Evolutionary conservation across 2,797 vertebrate species (phyloP), one percentile per base, ranked within the genome.

Genomic region (Sebastes matsubarae): DNA sequence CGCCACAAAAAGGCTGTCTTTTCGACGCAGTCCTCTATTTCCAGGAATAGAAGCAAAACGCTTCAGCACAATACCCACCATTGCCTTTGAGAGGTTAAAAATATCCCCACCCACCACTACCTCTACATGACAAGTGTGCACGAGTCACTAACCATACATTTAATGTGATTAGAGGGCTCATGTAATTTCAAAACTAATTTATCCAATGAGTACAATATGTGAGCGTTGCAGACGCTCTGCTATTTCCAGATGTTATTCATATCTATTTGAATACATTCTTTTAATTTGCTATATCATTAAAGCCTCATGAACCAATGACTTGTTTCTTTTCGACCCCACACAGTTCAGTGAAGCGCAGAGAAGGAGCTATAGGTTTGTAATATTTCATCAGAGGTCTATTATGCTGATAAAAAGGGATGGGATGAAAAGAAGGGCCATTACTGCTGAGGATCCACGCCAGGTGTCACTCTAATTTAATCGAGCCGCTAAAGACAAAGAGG

Each of bases 401-500:
- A 90, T 79, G 82, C 80, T 77, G 83, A 92, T 88, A 86, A 90
- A 50, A 92, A 91, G 46, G 66, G 69, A 86, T 63, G 73, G 78
- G 82, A 85, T 90, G 87, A 86, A 86, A 88, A 79, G 83, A 89
- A 72, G 83, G 67, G 80, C 85, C 81, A 84, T 90, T 87, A 88
- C 83, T 68, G 86, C 72, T 54, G 74, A 86, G 79, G 71, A 90
- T 78, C 71, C 71, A 81, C 82, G 87, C 89, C 88, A 88, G 90
- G 92, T 92, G 91, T 93, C 91, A 81, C 75, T 88, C 90, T 91
- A 89, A 93, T 94, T 87, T 89, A 92, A 94, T 89, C 38, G 80
- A 88, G 82, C 70, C 72, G 74, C 87, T 89, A 88, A 93, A 94
- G 91, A 93, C 92, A 91, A 92, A 92, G 88, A 87, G 85, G 63